Conservation (phyloP, 2,797 vertebrate genomes). For the Chiroxiphia lanceolata region DNA sequence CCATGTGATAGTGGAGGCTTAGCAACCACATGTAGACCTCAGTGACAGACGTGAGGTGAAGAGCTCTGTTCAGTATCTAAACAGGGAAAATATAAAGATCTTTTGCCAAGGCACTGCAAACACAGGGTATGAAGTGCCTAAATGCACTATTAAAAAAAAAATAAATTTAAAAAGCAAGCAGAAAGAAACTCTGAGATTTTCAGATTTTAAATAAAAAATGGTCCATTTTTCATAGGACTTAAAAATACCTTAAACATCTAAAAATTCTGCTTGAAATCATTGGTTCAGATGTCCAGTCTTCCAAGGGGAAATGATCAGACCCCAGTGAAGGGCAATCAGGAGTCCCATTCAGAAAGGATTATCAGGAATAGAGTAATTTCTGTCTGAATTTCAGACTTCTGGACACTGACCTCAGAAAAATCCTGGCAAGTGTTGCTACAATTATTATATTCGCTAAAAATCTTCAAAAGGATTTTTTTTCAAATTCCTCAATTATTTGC, state of each 20-base stretch:
- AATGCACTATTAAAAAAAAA: not conserved
- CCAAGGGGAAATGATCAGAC: not conserved
- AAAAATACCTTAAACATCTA: not conserved
- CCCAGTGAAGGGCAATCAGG: not conserved
- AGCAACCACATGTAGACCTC: not conserved
- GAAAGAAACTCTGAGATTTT: not conserved
- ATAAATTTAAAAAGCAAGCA: not conserved
- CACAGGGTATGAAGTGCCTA: not conserved
- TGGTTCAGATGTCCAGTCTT: not conserved
- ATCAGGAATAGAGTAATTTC: not conserved
- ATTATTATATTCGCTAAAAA: constrained; percentile 11
- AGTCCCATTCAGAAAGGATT: constrained; percentile 8
- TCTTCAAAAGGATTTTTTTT: constrained; percentile 23
- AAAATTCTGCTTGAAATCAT: not conserved
- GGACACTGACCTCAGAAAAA: constrained; percentile 34
- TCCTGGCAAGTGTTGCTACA: constrained; percentile 30
- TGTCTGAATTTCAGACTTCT: constrained; percentile 37
- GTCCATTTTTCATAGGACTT: not conserved
- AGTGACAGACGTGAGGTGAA: not conserved
- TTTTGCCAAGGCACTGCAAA: not conserved
- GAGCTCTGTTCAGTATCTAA: not conserved
- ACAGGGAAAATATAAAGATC: not conserved
- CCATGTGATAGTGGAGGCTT: constrained; percentile 13
- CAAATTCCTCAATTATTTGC: constrained; percentile 37
- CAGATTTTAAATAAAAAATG: not conserved